These are phyloP conservation scores for Psephotus haematonotus DNA, from an alignment of 2,113 vertebrate species.

Conservation along the genomic window DNA sequence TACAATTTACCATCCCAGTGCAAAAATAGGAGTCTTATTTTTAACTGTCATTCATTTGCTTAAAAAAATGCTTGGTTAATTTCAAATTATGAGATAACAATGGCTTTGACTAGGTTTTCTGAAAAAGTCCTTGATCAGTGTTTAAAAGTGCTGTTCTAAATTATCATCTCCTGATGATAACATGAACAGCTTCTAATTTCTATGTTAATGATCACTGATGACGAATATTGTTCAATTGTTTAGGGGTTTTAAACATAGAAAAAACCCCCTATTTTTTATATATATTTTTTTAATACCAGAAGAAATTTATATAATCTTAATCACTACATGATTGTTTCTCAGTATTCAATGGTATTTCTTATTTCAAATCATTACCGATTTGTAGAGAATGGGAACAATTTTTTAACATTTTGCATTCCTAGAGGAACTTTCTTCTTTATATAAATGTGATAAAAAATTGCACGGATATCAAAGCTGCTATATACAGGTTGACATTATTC, in stretches of 20 bases:
- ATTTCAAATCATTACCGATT: not conserved
- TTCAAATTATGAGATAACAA: not conserved
- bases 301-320: not conserved
- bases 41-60: not conserved
- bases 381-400: not conserved
- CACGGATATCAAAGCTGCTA: not conserved
- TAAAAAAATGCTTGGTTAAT: not conserved
- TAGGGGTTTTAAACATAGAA: not conserved
- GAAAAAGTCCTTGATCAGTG: not conserved
- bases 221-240: not conserved
- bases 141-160: not conserved
- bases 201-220: fast-evolving
- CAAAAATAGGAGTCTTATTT: not conserved
- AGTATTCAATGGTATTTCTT: not conserved
- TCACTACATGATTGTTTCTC: not conserved
- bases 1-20: not conserved
- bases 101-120: not conserved
- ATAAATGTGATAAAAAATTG: conserved; percentile 6
- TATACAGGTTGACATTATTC: not conserved
- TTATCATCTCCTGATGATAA: not conserved
- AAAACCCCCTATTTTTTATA: not conserved
- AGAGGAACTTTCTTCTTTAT: not conserved
- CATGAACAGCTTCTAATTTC: not conserved
- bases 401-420: not conserved
- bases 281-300: not conserved